Conservation (phyloP, 1,140 invertebrate species). For the Drosophila ananassae region DNA sequence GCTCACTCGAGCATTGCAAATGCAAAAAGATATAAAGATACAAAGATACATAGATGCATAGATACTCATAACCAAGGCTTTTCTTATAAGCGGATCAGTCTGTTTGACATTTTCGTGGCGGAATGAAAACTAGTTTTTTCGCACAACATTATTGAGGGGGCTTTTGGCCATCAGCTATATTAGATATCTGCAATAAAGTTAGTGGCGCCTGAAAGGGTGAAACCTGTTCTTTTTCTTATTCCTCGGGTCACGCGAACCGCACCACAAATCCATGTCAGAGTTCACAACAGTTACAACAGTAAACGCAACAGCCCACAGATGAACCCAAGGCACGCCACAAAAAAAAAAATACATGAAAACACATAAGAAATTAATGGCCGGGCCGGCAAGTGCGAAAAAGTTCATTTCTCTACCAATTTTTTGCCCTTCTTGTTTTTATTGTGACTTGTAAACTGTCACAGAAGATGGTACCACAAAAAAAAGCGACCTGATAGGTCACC, state of each 20-base stretch:
- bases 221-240: slow-evolving; percentile 1
- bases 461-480: slow-evolving; percentile 23
- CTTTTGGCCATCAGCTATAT: slow-evolving; percentile 38
- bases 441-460: slow-evolving; percentile 52
- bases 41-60: slow-evolving; percentile 1
- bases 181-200: slow-evolving; percentile 17
- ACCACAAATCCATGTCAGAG: slow-evolving; percentile 50
- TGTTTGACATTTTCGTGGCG: slow-evolving; percentile 44
- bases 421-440: slow-evolving; percentile 13
- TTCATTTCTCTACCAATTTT: slow-evolving; percentile 46
- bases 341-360: slow-evolving; percentile 23
- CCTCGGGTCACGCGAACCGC: slow-evolving; percentile 25
- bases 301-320: slow-evolving; percentile 21
- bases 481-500: slow-evolving; percentile 34
- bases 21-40: slow-evolving; percentile 22
- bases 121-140: slow-evolving; percentile 21
- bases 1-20: slow-evolving; percentile 44
- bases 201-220: not conserved
- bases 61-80: slow-evolving; percentile 39
- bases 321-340: slow-evolving; percentile 53
- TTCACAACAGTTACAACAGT: slow-evolving; percentile 47
- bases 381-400: slow-evolving; percentile 67
- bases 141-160: slow-evolving; percentile 21
- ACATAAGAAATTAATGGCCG: slow-evolving; percentile 66
- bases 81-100: slow-evolving; percentile 43